Evolutionary conservation across 2,113 vertebrate genomes (phyloP).

Genomic region (Perca fluviatilis): DNA sequence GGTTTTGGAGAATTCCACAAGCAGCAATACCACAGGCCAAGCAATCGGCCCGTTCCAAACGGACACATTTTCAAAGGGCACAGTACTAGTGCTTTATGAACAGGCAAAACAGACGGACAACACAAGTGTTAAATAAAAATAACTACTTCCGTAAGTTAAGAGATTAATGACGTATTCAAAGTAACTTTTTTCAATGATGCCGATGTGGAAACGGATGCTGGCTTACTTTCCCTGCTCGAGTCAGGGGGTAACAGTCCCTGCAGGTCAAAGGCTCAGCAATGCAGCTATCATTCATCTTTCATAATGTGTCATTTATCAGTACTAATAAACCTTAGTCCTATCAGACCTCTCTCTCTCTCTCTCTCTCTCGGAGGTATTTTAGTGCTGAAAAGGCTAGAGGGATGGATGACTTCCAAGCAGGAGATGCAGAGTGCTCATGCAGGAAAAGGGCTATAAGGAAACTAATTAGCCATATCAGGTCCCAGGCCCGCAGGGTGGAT

Average conservation of each 20-base stretch:
- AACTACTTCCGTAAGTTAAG: not conserved
- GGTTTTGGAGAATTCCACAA: too few relatives aligned
- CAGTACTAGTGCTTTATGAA: too few relatives aligned
- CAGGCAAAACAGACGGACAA: too few relatives aligned
- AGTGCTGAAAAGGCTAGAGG: not conserved
- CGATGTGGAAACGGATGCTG: not conserved
- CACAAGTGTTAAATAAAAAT: too few relatives aligned
- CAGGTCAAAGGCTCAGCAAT: slow-evolving; percentile 14
- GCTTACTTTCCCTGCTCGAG: not conserved
- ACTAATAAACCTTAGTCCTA: slow-evolving; percentile 4
- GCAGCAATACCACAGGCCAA: too few relatives aligned
- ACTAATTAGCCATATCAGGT: slow-evolving; percentile 3
- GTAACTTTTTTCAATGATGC: too few relatives aligned
- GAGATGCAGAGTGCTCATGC: not conserved
- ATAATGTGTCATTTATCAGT: slow-evolving; percentile 46
- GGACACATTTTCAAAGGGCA: too few relatives aligned
- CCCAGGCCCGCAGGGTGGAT: not conserved
- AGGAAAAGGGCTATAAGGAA: not conserved
- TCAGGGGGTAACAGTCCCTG: not conserved
- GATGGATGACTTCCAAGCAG: slow-evolving; percentile 11
- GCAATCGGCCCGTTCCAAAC: too few relatives aligned
- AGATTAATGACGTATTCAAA: not conserved
- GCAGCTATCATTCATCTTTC: slow-evolving; percentile 61
- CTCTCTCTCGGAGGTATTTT: not conserved
- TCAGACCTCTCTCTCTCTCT: not conserved